Percentiles rank a stretch among this genome's conserved stretches.
These are phyloP conservation scores for Odontocolon sp. DNA, from an alignment of 2,888 invertebrate species.

Conservation along the genomic window DNA sequence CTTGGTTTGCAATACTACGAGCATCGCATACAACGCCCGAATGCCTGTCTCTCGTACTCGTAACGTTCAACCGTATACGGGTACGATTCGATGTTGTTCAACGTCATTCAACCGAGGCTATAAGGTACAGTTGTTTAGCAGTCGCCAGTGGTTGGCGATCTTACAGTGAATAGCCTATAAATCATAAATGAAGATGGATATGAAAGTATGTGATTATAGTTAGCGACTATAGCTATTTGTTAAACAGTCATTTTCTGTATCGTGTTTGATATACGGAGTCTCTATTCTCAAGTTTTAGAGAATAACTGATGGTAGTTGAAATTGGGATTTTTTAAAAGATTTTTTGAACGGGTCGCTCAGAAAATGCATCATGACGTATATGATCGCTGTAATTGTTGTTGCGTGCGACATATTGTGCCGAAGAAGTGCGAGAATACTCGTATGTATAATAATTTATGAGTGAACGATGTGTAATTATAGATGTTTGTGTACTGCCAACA, in stretches of 20 bases:
- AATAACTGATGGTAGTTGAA: not conserved
- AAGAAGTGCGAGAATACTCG: conserved; percentile 2
- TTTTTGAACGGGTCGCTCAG: too few species aligned
- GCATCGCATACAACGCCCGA: not conserved
- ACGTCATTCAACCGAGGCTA: conserved; percentile 32
- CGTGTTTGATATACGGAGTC: conserved; percentile 11
- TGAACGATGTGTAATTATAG: conserved; percentile 27
- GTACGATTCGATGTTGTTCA: conserved; percentile 25
- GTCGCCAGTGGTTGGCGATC: too few species aligned
- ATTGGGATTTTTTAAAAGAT: not conserved
- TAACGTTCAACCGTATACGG: conserved; percentile 36
- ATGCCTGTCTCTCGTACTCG: conserved; percentile 25
- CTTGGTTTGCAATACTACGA: conserved; percentile 5
- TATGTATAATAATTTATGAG: conserved; percentile 24
- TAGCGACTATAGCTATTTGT: too few species aligned
- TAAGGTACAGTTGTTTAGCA: too few species aligned
- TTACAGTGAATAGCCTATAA: too few species aligned
- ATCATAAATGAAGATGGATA: too few species aligned
- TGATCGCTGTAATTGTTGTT: conserved; percentile 8
- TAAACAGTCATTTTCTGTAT: too few species aligned
- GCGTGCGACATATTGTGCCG: conserved; percentile 29
- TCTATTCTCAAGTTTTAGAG: conserved; percentile 1
- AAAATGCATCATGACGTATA: conserved; percentile 1
- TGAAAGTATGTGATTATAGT: too few species aligned
- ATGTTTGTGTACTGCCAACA: not conserved